phyloP scores from a whole-genome alignment of 35 echinoderm and acorn worm genomes.

The Acanthaster planci region DNA sequence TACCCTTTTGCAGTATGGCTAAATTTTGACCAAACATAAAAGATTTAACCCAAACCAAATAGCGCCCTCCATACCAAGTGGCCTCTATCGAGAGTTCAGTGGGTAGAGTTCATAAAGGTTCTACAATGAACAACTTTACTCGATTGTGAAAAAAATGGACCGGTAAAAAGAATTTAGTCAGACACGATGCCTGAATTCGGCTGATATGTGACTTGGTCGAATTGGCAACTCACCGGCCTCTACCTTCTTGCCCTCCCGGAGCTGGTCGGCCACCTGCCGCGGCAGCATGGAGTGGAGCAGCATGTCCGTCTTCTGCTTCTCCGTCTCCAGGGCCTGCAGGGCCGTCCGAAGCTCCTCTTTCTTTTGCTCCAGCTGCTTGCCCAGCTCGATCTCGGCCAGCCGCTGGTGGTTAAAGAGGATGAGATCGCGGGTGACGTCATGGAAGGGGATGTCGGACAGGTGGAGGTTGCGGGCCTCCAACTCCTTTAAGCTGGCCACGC shows the following conservation, averaged over 20 bases:
- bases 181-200: too few relatives aligned
- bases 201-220: too few relatives aligned
- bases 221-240: constrained; percentile 83
- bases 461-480: constrained; percentile 85
- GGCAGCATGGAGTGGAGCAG: constrained; percentile 95
- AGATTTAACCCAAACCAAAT: too few relatives aligned
- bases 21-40: too few relatives aligned
- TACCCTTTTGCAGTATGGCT: too few relatives aligned
- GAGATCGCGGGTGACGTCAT: constrained; percentile 94
- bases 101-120: too few relatives aligned
- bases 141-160: too few relatives aligned
- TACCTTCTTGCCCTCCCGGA: constrained; percentile 92
- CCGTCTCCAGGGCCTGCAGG: constrained; percentile 67
- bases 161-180: too few relatives aligned
- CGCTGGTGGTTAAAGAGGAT: constrained; percentile 97
- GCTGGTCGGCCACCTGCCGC: constrained; percentile 90
- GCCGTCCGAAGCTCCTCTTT: constrained; percentile 83
- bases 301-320: constrained; percentile 99
- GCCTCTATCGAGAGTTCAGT: too few relatives aligned
- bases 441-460: constrained; percentile 87
- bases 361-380: constrained; percentile 89
- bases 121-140: too few relatives aligned
- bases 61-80: too few relatives aligned
- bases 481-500: constrained; percentile 93
- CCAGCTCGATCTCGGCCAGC: constrained; percentile 93